Conservation (phyloP, 1,140 invertebrate genomes). For the Patella vulgata region DNA sequence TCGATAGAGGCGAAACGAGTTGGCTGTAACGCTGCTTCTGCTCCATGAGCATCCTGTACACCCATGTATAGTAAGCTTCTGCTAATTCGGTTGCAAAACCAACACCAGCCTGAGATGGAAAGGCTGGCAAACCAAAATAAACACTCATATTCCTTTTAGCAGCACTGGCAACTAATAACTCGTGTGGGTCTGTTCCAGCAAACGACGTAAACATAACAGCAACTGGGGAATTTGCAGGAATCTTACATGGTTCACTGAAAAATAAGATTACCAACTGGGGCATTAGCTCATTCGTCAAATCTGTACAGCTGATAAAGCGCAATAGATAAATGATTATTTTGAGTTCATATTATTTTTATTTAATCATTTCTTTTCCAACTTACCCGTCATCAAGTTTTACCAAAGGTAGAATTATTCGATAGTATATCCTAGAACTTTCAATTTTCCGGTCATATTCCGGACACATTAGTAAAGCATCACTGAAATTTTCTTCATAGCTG, state of each 20-base stretch:
- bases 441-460: slow-evolving; percentile 40
- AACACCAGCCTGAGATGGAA: slow-evolving; percentile 3
- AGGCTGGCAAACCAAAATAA: slow-evolving; percentile 44
- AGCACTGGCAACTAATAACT: slow-evolving; percentile 41
- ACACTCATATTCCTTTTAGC: slow-evolving; percentile 39
- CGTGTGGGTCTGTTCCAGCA: slow-evolving; percentile 47
- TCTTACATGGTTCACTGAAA: slow-evolving; percentile 30
- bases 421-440: slow-evolving; percentile 39
- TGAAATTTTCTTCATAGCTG: slow-evolving; percentile 47
- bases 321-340: too few species aligned
- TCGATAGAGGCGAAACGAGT: too few species aligned
- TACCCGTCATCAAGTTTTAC: not conserved
- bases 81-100: slow-evolving; percentile 19
- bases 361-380: too few species aligned
- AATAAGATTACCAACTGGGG: slow-evolving; percentile 4
- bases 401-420: slow-evolving; percentile 40
- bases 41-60: slow-evolving; percentile 34
- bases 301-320: too few species aligned
- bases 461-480: slow-evolving; percentile 41
- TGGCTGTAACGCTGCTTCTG: slow-evolving; percentile 38
- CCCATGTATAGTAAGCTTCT: slow-evolving; percentile 39
- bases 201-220: slow-evolving; percentile 47
- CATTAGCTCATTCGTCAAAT: too few species aligned
- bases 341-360: too few species aligned
- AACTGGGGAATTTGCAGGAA: slow-evolving; percentile 27